Conservation (phyloP, 2,113 vertebrate genomes). For the Silurus glanis region DNA sequence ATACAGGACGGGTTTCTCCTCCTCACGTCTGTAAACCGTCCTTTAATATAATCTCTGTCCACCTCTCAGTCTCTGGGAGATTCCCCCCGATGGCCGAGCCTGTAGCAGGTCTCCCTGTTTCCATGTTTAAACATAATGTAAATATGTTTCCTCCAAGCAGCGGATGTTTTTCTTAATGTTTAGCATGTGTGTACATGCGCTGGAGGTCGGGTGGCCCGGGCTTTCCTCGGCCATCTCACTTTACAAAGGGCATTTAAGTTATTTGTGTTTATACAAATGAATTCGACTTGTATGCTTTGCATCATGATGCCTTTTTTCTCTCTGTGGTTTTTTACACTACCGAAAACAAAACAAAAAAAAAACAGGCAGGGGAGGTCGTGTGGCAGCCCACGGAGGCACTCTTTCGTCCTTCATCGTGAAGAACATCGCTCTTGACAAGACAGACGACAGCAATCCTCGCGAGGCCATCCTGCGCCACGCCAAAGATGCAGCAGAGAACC, state of each 20-base stretch:
- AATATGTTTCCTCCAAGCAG: slow-evolving; percentile 31
- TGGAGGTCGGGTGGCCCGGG: neutral
- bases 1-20: neutral
- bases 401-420: slow-evolving; percentile 97
- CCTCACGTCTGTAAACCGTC: neutral
- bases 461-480: slow-evolving; percentile 94
- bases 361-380: slow-evolving; percentile 90
- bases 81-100: neutral
- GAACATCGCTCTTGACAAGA: slow-evolving; percentile 96
- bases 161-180: slow-evolving; percentile 33
- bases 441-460: slow-evolving; percentile 93
- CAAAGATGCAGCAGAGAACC: slow-evolving; percentile 88
- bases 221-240: slow-evolving; percentile 1
- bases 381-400: slow-evolving; percentile 92
- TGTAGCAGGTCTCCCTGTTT: neutral
- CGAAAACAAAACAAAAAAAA: too few relatives aligned
- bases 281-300: neutral
- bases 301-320: neutral
- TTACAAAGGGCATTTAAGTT: neutral
- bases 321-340: neutral
- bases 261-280: neutral
- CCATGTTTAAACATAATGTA: slow-evolving; percentile 41
- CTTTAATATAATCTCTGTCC: neutral
- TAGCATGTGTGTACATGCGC: slow-evolving; percentile 19
- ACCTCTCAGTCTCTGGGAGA: neutral